A percentile compares a stretch with the other conserved stretches of the same genome.
Evolutionary conservation across 1,140 invertebrate genomes (phyloP).

Genomic region (Drosophila pachea): DNA sequence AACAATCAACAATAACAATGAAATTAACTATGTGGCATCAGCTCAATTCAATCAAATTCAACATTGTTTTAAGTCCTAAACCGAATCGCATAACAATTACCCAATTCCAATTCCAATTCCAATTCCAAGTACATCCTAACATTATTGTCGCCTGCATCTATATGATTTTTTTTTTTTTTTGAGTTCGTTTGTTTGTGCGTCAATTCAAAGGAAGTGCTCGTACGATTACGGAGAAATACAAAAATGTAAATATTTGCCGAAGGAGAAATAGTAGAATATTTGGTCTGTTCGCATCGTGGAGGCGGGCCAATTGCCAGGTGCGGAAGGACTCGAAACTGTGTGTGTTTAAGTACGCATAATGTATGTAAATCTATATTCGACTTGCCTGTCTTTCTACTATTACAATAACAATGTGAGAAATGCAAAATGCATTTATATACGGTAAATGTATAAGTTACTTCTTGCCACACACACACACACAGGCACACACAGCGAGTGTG

Average conservation of each 20-base stretch:
- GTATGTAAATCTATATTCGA: slow-evolving; percentile 14
- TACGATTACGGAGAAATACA: slow-evolving; percentile 34
- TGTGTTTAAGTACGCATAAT: slow-evolving; percentile 38
- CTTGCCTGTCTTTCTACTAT: slow-evolving; percentile 24
- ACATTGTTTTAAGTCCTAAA: slow-evolving; percentile 47
- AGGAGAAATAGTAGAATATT: slow-evolving; percentile 4
- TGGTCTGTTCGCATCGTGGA: slow-evolving; percentile 17
- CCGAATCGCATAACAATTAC: slow-evolving; percentile 56
- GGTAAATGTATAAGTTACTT: slow-evolving; percentile 12
- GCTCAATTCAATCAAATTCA: slow-evolving; percentile 39
- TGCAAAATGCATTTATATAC: slow-evolving; percentile 29
- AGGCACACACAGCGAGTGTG: too few species aligned
- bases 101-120: slow-evolving; percentile 31
- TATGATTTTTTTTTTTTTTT: slow-evolving; percentile 10
- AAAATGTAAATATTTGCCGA: slow-evolving; percentile 26
- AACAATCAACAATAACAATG: slow-evolving; percentile 57
- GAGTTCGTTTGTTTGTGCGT: slow-evolving; percentile 28
- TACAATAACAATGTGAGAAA: slow-evolving; percentile 45
- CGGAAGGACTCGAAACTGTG: slow-evolving; percentile 5
- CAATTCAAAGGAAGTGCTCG: slow-evolving; percentile 40
- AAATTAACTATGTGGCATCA: slow-evolving; percentile 29
- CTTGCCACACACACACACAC: slow-evolving; percentile 10
- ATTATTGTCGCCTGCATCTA: slow-evolving; percentile 67
- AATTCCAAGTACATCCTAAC: slow-evolving; percentile 58
- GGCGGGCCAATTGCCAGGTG: slow-evolving; percentile 1